Conservation (phyloP, 2,797 vertebrate species). For the Cirrhinus molitorella region DNA sequence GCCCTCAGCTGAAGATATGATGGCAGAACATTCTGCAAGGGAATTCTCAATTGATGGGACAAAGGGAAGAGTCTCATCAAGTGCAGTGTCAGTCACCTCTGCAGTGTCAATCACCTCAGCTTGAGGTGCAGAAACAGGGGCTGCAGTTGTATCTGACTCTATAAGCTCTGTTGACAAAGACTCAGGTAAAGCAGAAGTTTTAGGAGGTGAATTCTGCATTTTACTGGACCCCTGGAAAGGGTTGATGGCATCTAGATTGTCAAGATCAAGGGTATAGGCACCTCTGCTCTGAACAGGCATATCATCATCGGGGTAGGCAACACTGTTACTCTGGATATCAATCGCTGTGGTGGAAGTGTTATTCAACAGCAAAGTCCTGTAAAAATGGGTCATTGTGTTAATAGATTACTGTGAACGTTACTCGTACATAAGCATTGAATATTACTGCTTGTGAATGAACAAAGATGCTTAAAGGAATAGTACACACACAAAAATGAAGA, state of each 20-base stretch:
- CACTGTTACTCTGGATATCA: constrained; percentile 26
- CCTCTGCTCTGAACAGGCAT: constrained; percentile 81
- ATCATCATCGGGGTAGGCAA: constrained; percentile 74
- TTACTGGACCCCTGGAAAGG: constrained; percentile 72
- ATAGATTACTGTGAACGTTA: background rate
- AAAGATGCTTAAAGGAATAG: background rate
- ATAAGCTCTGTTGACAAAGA: background rate
- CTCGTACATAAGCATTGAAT: background rate
- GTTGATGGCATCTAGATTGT: constrained; percentile 71
- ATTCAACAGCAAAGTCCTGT: constrained; percentile 62
- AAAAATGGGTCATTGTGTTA: constrained; percentile 35
- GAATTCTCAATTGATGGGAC: constrained; percentile 75
- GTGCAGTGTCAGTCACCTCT: constrained; percentile 49
- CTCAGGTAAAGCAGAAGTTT: constrained; percentile 20
- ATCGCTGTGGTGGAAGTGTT: constrained; percentile 12
- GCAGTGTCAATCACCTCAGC: background rate
- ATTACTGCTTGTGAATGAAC: background rate
- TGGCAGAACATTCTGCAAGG: constrained; percentile 64
- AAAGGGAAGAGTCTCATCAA: constrained; percentile 80
- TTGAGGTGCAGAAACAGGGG: background rate
- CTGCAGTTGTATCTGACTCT: background rate
- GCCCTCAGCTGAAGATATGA: constrained; percentile 66
- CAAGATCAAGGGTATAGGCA: constrained; percentile 79
- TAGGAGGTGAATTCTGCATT: constrained; percentile 67
- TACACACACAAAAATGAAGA: too few species aligned